Evolutionary conservation across 1,140 invertebrate species (phyloP), one percentile per base, ranked within the genome.

Genomic region (Bombus cullumanus): DNA sequence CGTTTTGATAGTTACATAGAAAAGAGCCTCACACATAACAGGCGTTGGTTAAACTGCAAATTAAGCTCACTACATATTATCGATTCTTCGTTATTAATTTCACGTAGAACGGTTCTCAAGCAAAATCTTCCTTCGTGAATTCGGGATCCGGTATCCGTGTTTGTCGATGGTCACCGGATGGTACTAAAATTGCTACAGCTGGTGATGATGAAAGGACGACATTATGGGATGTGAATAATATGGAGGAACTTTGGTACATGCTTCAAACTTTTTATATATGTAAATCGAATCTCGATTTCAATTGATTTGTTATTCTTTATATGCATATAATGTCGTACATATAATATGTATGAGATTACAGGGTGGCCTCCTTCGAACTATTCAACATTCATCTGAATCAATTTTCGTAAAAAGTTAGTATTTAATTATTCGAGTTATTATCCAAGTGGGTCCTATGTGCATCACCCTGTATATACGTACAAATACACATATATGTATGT

Each of bases 181-280:
- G 96, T 18, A 93, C 94, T 8, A 93, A 96, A 77, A 92, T 98
- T 74, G 96, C 97, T 5, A 97, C 97, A 12, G 97, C 96, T 31
- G 96, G 97, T 47, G 97, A 98, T 93, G 97, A 98, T 94, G 97
- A 98, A 92, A 96, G 96, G 66, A 95, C 97, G 0, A 96, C 96
- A 57, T 90, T 98, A 22, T 98, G 97, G 97, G 95, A 97, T 89
- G 91, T 96, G 0, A 94, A 96, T 34, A 96, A 95, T 12, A 95
- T 96, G 93, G 95, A 96, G 86, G 94, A 95, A 87, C 89, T 97
- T 37, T 91, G 96, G 93, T 96, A 95, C 93, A 87, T 92, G 0
- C 28, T 4, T 76, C 62, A 62, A 39, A 10, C 47, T 47, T 41
- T 41, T 22, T 66, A 34, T 31, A 74, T 53, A 41, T 8, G 9